phyloP scores from a whole-genome alignment of 2,113 vertebrate genomes.

The Pagrus major region DNA sequence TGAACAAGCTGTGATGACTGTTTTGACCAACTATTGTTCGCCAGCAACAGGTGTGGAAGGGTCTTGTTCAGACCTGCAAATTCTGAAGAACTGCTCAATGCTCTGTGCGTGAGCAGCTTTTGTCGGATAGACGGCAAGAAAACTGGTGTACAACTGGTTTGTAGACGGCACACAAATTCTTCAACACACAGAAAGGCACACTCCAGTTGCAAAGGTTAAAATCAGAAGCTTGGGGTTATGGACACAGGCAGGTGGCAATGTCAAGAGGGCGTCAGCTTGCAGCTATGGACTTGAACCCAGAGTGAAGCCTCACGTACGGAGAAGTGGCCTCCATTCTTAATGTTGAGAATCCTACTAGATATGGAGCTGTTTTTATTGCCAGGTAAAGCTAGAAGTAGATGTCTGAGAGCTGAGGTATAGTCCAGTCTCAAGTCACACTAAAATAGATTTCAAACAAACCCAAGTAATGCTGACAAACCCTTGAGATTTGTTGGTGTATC shows the following conservation, averaged over 20 bases:
- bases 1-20: conserved; percentile 24
- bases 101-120: conserved; percentile 6
- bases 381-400: background rate
- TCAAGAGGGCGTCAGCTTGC: conserved; percentile 46
- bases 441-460: conserved; percentile 27
- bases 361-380: background rate
- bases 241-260: conserved; percentile 55
- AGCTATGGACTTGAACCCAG: conserved; percentile 45
- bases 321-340: conserved; percentile 19
- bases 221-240: conserved; percentile 60
- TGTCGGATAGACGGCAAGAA: conserved; percentile 6
- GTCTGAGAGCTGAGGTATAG: background rate
- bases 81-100: conserved; percentile 29
- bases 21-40: conserved; percentile 55
- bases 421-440: background rate
- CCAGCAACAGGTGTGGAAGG: conserved; percentile 68
- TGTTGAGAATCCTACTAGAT: conserved; percentile 29
- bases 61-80: conserved; percentile 73
- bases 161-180: conserved; percentile 9
- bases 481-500: background rate
- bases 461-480: background rate
- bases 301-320: conserved; percentile 1
- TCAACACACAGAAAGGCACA: background rate
- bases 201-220: conserved; percentile 47
- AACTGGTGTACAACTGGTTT: conserved; percentile 3